Evolutionary conservation across 2,113 vertebrate species (phyloP).

Genomic region (Indri indri): DNA sequence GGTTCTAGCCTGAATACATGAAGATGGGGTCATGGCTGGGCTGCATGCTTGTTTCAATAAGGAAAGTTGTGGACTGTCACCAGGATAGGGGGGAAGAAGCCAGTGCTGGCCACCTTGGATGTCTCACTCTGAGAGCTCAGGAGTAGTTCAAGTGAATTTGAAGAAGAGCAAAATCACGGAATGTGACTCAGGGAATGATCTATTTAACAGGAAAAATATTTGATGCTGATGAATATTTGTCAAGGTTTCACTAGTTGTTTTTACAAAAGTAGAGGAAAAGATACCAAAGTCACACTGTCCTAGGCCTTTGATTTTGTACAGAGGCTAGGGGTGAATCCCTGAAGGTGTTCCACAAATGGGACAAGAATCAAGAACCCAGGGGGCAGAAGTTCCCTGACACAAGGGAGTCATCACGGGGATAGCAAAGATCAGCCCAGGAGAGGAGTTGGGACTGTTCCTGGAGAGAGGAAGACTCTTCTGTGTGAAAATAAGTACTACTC

Average conservation of each 20-base stretch:
- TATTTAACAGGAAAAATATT: not conserved
- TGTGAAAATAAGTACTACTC: not conserved
- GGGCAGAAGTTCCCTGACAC: not conserved
- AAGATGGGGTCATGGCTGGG: not conserved
- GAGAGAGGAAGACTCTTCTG: not conserved
- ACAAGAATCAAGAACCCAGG: not conserved
- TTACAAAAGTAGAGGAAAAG: not conserved
- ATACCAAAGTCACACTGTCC: not conserved
- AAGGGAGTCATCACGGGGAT: not conserved
- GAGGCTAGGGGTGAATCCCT: not conserved
- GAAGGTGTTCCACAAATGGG: not conserved
- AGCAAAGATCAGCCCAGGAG: not conserved
- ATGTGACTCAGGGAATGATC: not conserved
- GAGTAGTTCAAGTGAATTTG: not conserved
- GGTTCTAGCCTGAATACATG: not conserved
- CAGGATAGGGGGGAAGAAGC: not conserved
- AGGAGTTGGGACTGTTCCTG: not conserved
- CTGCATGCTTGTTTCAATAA: not conserved
- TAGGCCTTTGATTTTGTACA: not conserved
- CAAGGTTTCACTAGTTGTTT: not conserved
- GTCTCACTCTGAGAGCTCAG: not conserved
- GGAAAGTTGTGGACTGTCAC: not conserved
- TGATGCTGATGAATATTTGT: not conserved
- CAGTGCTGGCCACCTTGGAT: not conserved
- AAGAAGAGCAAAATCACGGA: constrained; percentile 9